Conservation (phyloP, 1,140 invertebrate genomes). For the Ditylenchus dipsaci region DNA sequence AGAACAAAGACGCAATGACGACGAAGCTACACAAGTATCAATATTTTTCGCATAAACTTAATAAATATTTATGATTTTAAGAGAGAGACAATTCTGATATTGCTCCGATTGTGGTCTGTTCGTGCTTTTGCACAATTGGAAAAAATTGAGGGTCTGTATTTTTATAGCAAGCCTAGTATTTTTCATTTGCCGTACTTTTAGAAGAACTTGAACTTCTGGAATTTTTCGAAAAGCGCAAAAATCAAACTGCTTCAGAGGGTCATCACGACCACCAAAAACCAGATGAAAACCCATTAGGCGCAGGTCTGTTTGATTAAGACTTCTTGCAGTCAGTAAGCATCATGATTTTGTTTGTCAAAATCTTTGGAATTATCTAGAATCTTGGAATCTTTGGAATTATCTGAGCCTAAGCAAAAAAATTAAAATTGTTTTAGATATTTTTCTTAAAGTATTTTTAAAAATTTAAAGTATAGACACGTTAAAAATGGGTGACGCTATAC, state of each 20-base stretch:
- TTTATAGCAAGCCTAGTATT: slow-evolving; percentile 7
- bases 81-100: slow-evolving; percentile 24
- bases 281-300: too few species aligned
- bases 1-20: slow-evolving; percentile 23
- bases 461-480: too few species aligned
- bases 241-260: background rate
- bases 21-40: slow-evolving; percentile 26
- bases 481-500: too few species aligned
- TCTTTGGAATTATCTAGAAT: too few species aligned
- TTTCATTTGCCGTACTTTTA: slow-evolving; percentile 16
- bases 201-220: slow-evolving; percentile 48
- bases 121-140: slow-evolving; percentile 74
- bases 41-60: slow-evolving; percentile 2
- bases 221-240: background rate
- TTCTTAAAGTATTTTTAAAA: too few species aligned
- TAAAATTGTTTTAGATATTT: too few species aligned
- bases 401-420: too few species aligned
- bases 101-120: slow-evolving; percentile 32
- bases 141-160: slow-evolving; percentile 58
- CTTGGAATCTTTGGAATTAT: too few species aligned
- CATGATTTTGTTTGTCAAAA: too few species aligned
- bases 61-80: slow-evolving; percentile 19
- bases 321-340: too few species aligned
- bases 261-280: background rate
- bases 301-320: background rate